Evolutionary conservation across 2,888 invertebrate species (phyloP), one percentile per base, ranked within the genome.

Genomic region (Ormyrus nitidulus): DNA sequence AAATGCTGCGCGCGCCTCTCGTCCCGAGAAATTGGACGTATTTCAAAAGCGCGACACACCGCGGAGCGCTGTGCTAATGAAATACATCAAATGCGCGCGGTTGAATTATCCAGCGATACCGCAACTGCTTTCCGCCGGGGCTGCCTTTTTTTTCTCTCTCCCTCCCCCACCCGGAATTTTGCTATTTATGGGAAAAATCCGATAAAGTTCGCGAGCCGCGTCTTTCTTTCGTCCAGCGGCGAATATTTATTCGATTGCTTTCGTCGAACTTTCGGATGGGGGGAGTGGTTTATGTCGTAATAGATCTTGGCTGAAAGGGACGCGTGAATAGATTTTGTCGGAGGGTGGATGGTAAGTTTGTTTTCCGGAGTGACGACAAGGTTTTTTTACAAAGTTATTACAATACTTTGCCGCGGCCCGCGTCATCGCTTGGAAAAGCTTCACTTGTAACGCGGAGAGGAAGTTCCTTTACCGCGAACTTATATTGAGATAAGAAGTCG

Each of bases 71-170:
- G 64, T 58, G 66, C 9, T 65, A 71, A 73, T 78, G 73, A 78
- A 78, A 78, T 78, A 78, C 61, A 78, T 73, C 78, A 78, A 77
- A 77, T 77, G 65, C 58, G 70, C 34, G 19, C n/a, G 7, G 53
- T 72, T 78, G 59, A 78, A 73, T 78, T 73, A 78, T 78, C 54
- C 61, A 54, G 68, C 49, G 68, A 66, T 13, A 11, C 53, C 13
- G 9, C 44, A 6, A 13, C 34, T 34, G 34, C 34, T 34, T 34
- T 1, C 34, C 34, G 34, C 3, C 34, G 34, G 34, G 34, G 34
- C 48, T 61, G 8, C 61, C 44, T 49, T 44, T 10, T 59, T 59
- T 59, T 7, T 19, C n/a, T 56, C 4, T 58, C n/a, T n/a, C 13
- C n/a, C 6, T 19, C 19, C 19, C n/a, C 13, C 5, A 9, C 51